Evolutionary conservation across 2,113 vertebrate species (phyloP), one percentile per base, ranked within the genome.

Genomic region (Choloepus hoffmanni): DNA sequence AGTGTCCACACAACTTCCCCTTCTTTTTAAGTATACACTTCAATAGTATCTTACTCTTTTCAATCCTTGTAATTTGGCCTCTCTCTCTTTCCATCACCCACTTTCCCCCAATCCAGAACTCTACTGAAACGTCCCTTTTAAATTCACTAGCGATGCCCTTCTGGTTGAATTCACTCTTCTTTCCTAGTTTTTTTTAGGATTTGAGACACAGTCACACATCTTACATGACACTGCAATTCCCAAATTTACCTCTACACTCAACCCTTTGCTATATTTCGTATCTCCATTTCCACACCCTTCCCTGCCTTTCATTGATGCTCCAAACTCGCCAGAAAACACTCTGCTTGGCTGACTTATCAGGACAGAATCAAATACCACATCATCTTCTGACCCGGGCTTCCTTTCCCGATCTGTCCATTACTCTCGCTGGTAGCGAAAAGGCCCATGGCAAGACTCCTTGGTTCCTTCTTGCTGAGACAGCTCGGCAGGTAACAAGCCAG

Each of bases 341-440:
- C 63, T 67, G 48, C 58, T 26, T n/a, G 65, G 43, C 67, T 89
- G 92, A 76, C 26, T 60, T 92, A 43, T 40, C 36, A 73, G 13
- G n/a, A 84, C 36, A 94, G 94, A 94, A 67, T 14, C 21, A 78
- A 82, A 84, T 48, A 79, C 30, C 65, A 8, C 36, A 91, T 67
- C 60, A 83, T 50, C 30, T 15, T 73, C 33, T 78, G 85, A 60
- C 11, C 16, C 33, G 7, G 67, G 18, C 67, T 68, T 36, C 67
- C 28, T 65, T 65, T 30, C 67, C 67, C 30, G 13, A 36, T 19
- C 18, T 15, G 15, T 68, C 33, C 21, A 67, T 36, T 26, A 65
- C 12, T 48, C 36, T 62, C 26, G 24, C 55, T 28, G 23, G 3
- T 28, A 82, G 78, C 50, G 14, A 70, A 83, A 70, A 84, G n/a